Conservation (phyloP, 2,888 invertebrate genomes). For the Acleris cristana region DNA sequence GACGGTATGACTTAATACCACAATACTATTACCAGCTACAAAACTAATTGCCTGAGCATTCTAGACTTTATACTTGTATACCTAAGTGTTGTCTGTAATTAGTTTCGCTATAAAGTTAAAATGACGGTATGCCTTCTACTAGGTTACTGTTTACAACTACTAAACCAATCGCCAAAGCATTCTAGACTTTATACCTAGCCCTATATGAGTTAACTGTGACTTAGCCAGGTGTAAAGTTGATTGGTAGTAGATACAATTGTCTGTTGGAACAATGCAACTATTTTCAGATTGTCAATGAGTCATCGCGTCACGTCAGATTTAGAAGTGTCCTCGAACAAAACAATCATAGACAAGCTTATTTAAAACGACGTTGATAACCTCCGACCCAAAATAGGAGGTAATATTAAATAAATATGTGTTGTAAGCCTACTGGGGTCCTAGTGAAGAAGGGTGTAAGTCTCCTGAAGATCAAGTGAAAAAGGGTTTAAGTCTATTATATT, state of each 20-base stretch:
- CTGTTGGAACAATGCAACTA: conserved; percentile 56
- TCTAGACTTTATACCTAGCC: not conserved
- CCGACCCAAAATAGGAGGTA: too few relatives aligned
- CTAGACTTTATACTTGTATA: too few relatives aligned
- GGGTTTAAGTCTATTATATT: too few relatives aligned
- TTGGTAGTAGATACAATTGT: conserved; percentile 34
- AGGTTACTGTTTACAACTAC: not conserved
- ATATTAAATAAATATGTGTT: too few relatives aligned
- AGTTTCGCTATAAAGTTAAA: not conserved
- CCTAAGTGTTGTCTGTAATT: not conserved
- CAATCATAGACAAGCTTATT: conserved; percentile 2
- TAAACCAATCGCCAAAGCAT: not conserved
- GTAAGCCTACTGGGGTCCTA: too few relatives aligned
- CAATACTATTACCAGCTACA: not conserved
- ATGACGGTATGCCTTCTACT: conserved; percentile 19
- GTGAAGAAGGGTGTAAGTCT: too few relatives aligned
- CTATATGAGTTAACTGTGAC: not conserved
- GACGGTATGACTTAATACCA: conserved; percentile 18
- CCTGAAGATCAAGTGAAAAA: too few relatives aligned
- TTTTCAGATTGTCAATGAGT: conserved; percentile 61
- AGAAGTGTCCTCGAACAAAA: conserved; percentile 39
- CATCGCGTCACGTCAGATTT: conserved; percentile 49
- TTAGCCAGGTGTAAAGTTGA: conserved; percentile 1
- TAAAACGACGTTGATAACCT: not conserved
- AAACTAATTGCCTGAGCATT: not conserved